A percentile compares a stretch with the other conserved stretches of the same genome.
Evolutionary conservation across 1,140 invertebrate genomes (phyloP).

Genomic region (Ridgeia piscesae): DNA sequence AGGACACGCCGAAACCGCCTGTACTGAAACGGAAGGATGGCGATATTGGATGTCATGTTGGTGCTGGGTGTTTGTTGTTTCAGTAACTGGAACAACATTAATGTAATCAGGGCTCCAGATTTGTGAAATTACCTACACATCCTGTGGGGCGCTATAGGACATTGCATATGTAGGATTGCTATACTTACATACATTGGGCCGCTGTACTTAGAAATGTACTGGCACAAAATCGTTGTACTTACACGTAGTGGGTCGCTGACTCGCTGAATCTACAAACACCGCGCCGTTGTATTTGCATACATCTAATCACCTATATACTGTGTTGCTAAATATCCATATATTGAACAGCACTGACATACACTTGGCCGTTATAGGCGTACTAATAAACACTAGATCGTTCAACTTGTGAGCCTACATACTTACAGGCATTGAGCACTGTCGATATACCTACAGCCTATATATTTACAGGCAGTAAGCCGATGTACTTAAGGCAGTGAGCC

Average conservation of each 20-base stretch:
- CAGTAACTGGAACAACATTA: no score
- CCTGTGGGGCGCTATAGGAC: neutral
- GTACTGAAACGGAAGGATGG: neutral
- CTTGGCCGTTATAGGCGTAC: neutral
- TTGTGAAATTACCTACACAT: neutral
- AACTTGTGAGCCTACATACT: no score
- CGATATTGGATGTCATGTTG: no score
- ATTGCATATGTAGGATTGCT: neutral
- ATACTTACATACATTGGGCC: neutral
- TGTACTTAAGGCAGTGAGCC: neutral
- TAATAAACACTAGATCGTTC: neutral
- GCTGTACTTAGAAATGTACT: neutral
- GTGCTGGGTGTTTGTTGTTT: no score
- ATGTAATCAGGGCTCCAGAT: no score
- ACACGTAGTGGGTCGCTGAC: neutral
- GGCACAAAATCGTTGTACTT: neutral
- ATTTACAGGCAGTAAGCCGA: neutral
- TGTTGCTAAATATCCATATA: neutral
- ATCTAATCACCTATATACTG: no score
- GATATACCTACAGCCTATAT: neutral
- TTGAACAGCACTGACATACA: neutral
- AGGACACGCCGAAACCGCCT: neutral
- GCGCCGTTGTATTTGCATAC: neutral
- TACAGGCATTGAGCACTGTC: neutral
- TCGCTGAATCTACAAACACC: neutral